Evolutionary conservation across 2,113 vertebrate species (phyloP), one percentile per base, ranked within the genome.

Genomic region (Nothobranchius furzeri): DNA sequence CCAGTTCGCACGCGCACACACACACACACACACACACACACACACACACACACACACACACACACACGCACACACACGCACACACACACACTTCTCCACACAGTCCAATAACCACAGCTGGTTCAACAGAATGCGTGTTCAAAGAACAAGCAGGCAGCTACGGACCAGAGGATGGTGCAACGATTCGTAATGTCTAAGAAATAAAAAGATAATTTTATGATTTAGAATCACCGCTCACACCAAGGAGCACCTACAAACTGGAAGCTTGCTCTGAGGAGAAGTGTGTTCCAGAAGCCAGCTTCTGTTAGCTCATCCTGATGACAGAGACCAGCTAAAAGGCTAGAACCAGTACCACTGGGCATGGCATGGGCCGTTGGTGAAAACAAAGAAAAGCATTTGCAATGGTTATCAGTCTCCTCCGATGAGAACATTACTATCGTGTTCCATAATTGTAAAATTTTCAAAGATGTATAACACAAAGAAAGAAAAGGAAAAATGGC

Each of bases 1-100:
- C 90, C 89, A 91, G 91, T 96, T 96, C 92, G n/a, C 20, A 20
- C 20, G 20, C 20, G 1, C 20, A 20, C 20, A 20, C 20, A 20
- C 20, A 20, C 20, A 1, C 20, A 20, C 20, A 66, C 40, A 42
- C 40, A 42, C 40, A 42, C 64, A 37, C 20, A 61, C 53, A 47
- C 88, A 53, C 56, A 73, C 52, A 58, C 55, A 58, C 63, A 46
- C 45, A 47, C 37, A 20, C 20, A 20, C 20, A 20, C 20, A 20
- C 20, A 1, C 20, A 20, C 20, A 66, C 40, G 5, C 40, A 42
- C 40, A 42, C 64, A 37, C 20, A 61, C 53, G 42, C 88, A 53
- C 56, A 73, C 52, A 58, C 55, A 58, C 63, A 46, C 45, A 47
- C 37, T 79, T 74, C 73, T 85, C 84, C 84, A 82, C 78, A 79